A percentile compares a stretch with the other conserved stretches of the same genome.
These are phyloP conservation scores for Atethmia centrago DNA, from an alignment of 2,888 invertebrate genomes.

Conservation along the genomic window DNA sequence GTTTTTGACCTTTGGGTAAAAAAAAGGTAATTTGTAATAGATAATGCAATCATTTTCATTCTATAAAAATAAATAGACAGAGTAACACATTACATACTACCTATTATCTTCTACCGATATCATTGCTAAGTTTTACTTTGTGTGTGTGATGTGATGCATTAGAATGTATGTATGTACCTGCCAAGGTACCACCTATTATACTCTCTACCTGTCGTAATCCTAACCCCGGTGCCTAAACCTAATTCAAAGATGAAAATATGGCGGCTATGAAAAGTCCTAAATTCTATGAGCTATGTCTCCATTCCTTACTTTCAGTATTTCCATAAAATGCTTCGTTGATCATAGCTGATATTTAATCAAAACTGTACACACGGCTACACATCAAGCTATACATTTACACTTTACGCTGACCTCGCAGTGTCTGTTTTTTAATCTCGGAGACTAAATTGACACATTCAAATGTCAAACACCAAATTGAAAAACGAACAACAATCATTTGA, in stretches of 20 bases:
- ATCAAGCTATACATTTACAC: no score
- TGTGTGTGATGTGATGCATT: neutral
- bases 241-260: neutral
- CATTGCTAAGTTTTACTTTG: neutral
- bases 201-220: neutral
- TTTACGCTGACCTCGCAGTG: no score
- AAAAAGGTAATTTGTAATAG: neutral
- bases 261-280: neutral
- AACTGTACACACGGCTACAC: no score
- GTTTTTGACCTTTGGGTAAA: slow-evolving; percentile 6
- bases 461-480: no score
- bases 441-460: no score
- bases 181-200: no score
- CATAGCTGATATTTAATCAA: no score
- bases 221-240: neutral
- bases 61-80: neutral
- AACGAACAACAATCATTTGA: no score
- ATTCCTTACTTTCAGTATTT: neutral
- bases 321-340: no score
- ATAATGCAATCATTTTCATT: neutral
- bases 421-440: no score
- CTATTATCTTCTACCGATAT: neutral
- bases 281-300: neutral
- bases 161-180: no score
- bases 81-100: neutral